phyloP scores from a whole-genome alignment of 64 coral and sea anemone genomes.

The Montipora foliosa region DNA sequence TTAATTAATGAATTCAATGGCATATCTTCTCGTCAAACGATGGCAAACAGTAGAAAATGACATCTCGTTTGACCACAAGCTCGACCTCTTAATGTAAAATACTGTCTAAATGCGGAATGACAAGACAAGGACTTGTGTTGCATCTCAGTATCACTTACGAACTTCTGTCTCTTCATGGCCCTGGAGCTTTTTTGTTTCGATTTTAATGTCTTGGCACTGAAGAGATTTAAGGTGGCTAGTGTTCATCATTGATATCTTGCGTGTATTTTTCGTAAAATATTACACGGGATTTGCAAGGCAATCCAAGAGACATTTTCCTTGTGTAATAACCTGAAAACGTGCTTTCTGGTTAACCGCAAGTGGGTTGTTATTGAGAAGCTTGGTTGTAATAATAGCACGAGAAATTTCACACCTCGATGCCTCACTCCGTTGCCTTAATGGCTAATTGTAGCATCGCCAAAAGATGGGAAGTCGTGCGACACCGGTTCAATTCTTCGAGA shows the following conservation, averaged over 20 bases:
- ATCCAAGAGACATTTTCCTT: not conserved
- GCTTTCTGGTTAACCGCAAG: not conserved
- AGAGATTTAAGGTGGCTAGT: not conserved
- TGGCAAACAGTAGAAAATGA: not conserved
- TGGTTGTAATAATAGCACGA: not conserved
- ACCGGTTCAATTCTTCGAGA: slow-evolving; percentile 12
- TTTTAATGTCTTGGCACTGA: not conserved
- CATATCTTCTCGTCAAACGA: no score
- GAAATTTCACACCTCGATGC: not conserved
- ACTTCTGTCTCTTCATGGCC: no score
- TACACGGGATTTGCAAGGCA: not conserved
- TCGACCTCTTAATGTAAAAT: slow-evolving; percentile 16
- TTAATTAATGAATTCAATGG: no score
- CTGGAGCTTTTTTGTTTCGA: not conserved
- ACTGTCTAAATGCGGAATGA: not conserved
- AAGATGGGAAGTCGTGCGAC: slow-evolving; percentile 54
- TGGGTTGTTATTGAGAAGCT: not conserved
- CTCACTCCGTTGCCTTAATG: not conserved
- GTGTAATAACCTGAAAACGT: not conserved
- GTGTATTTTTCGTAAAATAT: not conserved
- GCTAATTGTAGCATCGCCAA: slow-evolving; percentile 6
- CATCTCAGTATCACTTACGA: not conserved
- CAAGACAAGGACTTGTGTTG: not conserved
- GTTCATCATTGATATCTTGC: slow-evolving; percentile 8
- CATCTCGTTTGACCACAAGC: slow-evolving; percentile 2